Conservation (phyloP, 2,888 invertebrate genomes). For the Copidosoma aretas region DNA sequence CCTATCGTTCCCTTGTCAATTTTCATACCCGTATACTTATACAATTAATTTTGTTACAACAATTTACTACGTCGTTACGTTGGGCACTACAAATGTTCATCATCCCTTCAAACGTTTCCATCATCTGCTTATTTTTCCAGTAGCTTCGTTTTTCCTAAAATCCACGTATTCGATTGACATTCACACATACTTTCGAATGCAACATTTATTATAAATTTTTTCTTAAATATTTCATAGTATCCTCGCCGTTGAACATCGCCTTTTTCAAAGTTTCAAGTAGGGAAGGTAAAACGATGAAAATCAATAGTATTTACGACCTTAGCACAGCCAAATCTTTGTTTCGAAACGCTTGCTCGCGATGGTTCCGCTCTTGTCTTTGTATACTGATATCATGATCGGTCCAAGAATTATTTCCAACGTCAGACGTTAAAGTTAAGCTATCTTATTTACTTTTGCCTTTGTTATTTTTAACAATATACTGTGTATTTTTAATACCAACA, state of each 20-base stretch:
- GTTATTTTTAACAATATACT: constrained; percentile 6
- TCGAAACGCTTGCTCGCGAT: constrained; percentile 46
- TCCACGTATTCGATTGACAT: no score
- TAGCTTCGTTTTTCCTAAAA: no score
- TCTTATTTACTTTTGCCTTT: constrained; percentile 7
- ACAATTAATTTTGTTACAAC: constrained; percentile 5
- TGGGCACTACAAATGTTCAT: neutral
- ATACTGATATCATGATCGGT: constrained; percentile 15
- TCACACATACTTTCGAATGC: constrained; percentile 30
- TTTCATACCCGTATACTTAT: constrained; percentile 21
- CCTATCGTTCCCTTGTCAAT: constrained; percentile 21
- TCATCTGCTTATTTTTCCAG: no score
- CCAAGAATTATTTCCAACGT: no score
- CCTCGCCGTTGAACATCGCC: constrained; percentile 24
- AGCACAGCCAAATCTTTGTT: constrained; percentile 58
- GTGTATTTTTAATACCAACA: constrained; percentile 2
- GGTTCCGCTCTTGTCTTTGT: constrained; percentile 26
- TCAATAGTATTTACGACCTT: constrained; percentile 53
- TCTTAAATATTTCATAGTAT: constrained; percentile 29
- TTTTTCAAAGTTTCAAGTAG: constrained; percentile 44
- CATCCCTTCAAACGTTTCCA: no score
- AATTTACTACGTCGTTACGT: constrained; percentile 15
- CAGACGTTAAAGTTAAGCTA: no score
- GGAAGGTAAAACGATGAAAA: constrained; percentile 47
- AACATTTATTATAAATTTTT: constrained; percentile 20